Conservation (phyloP, 2,888 invertebrate species). For the Hyppa rectilinea region DNA sequence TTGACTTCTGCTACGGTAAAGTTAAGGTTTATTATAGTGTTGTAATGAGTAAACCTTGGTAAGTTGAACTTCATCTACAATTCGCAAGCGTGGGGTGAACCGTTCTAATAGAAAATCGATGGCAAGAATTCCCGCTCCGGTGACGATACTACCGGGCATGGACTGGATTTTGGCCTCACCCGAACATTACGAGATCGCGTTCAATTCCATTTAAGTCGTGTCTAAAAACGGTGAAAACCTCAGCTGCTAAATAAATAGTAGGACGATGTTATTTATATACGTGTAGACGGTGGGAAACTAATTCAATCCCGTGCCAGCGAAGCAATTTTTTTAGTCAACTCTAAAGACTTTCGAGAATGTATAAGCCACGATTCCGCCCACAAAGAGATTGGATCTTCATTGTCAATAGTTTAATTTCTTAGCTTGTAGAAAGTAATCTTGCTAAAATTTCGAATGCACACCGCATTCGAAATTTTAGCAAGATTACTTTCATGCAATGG, state of each 20-base stretch:
- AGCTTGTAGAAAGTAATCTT: not conserved
- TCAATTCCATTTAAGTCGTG: constrained; percentile 46
- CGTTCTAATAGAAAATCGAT: constrained; percentile 56
- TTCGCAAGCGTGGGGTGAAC: constrained; percentile 34
- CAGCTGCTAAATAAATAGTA: constrained; percentile 12
- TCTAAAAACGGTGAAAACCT: constrained; percentile 35
- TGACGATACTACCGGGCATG: not conserved
- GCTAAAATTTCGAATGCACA: not conserved
- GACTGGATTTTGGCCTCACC: constrained; percentile 38
- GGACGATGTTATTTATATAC: constrained; percentile 23
- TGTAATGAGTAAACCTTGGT: constrained; percentile 8
- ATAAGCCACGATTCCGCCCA: constrained; percentile 5
- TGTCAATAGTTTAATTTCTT: not conserved
- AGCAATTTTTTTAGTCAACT: constrained; percentile 5
- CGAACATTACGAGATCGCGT: constrained; percentile 35
- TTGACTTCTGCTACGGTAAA: constrained; percentile 36
- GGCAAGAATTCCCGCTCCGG: constrained; percentile 22
- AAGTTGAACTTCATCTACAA: constrained; percentile 23
- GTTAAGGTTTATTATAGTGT: constrained; percentile 48
- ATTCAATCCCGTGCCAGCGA: constrained; percentile 31
- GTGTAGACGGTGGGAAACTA: constrained; percentile 16
- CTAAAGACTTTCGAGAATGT: constrained; percentile 1
- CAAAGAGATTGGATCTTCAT: constrained; percentile 7
- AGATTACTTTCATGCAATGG: not conserved
- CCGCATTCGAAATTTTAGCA: not conserved